Conservation (phyloP, 1,140 invertebrate genomes). For the Drosophila serrata region DNA sequence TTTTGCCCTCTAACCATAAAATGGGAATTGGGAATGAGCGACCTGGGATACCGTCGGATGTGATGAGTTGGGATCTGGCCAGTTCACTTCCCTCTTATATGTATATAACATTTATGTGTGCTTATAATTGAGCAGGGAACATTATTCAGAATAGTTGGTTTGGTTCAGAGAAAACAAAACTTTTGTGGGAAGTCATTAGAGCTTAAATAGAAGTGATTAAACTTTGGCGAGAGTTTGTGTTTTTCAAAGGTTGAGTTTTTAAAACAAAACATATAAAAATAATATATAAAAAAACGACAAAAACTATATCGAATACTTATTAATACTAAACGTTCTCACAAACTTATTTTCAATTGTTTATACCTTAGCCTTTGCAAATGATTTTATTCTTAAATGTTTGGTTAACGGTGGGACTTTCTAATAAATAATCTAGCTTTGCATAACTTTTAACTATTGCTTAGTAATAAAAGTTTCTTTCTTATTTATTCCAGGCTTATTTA, state of each 20-base stretch:
- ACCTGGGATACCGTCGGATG: constrained; percentile 1
- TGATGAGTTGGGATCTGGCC: constrained; percentile 11
- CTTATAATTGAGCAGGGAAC: constrained; percentile 18
- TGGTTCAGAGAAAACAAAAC: not conserved
- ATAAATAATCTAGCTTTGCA: too few species aligned
- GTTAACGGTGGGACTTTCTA: not conserved
- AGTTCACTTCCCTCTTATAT: constrained; percentile 2
- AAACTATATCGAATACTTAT: not conserved
- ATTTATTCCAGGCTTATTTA: not conserved
- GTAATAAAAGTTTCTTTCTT: not conserved
- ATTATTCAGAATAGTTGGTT: constrained; percentile 11
- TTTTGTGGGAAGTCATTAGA: constrained; percentile 22
- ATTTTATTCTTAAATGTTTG: too few species aligned
- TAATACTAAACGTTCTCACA: not conserved
- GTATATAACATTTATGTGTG: too few species aligned
- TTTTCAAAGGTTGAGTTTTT: not conserved
- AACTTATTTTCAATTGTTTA: not conserved
- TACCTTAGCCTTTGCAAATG: not conserved
- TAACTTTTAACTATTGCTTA: not conserved
- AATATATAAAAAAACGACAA: not conserved
- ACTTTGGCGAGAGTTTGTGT: not conserved
- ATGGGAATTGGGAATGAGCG: constrained; percentile 34
- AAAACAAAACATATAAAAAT: not conserved
- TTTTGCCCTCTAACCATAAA: constrained; percentile 31
- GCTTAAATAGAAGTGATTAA: constrained; percentile 17